These are phyloP conservation scores for Paramuricea clavata DNA, from an alignment of 92 coral and sea anemone species.

Conservation along the genomic window DNA sequence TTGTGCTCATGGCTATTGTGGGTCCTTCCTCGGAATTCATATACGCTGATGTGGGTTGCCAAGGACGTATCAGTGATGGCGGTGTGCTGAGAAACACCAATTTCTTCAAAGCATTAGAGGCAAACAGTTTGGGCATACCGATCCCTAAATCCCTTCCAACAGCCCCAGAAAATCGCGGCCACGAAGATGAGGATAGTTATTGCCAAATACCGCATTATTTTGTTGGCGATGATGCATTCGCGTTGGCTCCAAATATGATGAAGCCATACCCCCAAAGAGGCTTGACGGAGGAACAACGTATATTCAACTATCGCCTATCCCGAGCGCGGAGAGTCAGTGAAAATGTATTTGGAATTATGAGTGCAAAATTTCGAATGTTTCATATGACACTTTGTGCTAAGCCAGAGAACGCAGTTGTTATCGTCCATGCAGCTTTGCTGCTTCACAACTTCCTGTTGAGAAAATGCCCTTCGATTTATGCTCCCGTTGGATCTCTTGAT, in stretches of 20 bases:
- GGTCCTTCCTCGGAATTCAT: constrained; percentile 66
- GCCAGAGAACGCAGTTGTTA: constrained; percentile 8
- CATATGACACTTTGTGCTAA: constrained; percentile 1
- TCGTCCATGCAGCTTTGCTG: background rate
- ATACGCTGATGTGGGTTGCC: constrained; percentile 83
- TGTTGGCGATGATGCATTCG: constrained; percentile 25
- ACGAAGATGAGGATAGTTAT: background rate
- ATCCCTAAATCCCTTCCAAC: constrained; percentile 15
- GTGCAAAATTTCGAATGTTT: constrained; percentile 27
- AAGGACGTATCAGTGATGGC: constrained; percentile 80
- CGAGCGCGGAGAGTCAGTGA: constrained; percentile 65
- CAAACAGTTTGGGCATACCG: background rate
- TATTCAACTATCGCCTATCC: constrained; percentile 58
- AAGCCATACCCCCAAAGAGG: constrained; percentile 23
- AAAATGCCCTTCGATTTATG: constrained; percentile 52
- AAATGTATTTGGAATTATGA: constrained; percentile 63
- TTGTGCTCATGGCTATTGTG: constrained; percentile 75
- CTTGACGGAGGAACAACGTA: constrained; percentile 33
- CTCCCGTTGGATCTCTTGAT: constrained; percentile 65
- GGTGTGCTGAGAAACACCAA: constrained; percentile 69
- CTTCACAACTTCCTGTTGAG: constrained; percentile 9
- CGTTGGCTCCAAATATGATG: constrained; percentile 9
- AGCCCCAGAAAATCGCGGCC: constrained; percentile 11
- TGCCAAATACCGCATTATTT: constrained; percentile 22
- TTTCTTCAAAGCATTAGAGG: constrained; percentile 65